phyloP scores from a whole-genome alignment of 2,113 vertebrate genomes.

The Mus pahari region DNA sequence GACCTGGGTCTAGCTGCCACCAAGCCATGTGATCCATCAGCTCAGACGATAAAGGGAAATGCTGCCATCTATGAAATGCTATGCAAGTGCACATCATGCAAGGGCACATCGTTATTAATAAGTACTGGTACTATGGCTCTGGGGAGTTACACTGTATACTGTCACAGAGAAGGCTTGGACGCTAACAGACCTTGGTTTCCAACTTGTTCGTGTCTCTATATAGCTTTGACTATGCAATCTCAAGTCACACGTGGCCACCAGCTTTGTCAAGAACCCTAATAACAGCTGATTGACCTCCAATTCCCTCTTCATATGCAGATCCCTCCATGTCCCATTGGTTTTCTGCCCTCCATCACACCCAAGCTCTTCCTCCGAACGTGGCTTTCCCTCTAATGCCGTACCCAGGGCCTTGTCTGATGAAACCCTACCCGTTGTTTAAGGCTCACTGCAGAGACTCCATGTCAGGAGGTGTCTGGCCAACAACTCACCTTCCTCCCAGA shows the following conservation, averaged over 20 bases:
- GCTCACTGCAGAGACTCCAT: not conserved
- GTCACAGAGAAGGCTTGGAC: not conserved
- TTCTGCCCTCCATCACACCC: not conserved
- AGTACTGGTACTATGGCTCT: not conserved
- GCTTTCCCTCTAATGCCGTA: not conserved
- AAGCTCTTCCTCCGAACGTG: not conserved
- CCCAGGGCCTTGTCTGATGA: not conserved
- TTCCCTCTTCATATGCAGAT: not conserved
- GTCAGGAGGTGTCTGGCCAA: not conserved
- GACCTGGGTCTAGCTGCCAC: not conserved
- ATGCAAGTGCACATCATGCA: not conserved
- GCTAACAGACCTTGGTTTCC: not conserved
- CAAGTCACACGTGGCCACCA: not conserved
- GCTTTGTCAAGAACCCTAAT: not conserved
- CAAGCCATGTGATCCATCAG: not conserved
- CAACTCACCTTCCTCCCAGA: not conserved
- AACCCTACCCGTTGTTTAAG: not conserved
- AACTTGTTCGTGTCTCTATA: not conserved
- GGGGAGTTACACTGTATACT: not conserved
- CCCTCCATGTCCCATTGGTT: not conserved
- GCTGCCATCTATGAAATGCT: not conserved
- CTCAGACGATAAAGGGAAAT: not conserved
- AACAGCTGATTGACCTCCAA: not conserved
- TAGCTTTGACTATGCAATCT: not conserved
- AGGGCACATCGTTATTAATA: not conserved